A percentile compares a stretch with the other conserved stretches of the same genome.
Evolutionary conservation across 1,140 invertebrate genomes (phyloP).

Genomic region (Drosophila lacteicornis): DNA sequence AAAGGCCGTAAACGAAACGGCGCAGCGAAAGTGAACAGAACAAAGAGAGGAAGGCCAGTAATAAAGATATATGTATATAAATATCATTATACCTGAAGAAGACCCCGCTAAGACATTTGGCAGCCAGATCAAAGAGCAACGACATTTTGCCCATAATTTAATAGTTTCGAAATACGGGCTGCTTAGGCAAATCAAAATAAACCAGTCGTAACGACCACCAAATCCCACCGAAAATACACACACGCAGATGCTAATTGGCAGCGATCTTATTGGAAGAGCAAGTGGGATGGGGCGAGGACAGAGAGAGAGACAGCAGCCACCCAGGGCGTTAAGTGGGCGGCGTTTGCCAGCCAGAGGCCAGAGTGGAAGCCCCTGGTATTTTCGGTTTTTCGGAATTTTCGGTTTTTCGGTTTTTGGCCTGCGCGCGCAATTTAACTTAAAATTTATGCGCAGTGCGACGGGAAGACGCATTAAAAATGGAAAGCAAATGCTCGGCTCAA

Average conservation of each 20-base stretch:
- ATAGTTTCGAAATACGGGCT: conserved; percentile 77
- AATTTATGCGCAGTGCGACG: conserved; percentile 69
- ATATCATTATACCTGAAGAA: conserved; percentile 7
- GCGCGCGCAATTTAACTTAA: conserved; percentile 82
- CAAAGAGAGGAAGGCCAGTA: conserved; percentile 29
- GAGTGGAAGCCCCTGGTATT: conserved; percentile 13
- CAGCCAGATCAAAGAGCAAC: conserved; percentile 79
- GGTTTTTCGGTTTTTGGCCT: conserved; percentile 51
- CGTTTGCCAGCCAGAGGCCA: conserved; percentile 27
- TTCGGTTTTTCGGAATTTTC: not conserved
- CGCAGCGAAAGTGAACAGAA: conserved; percentile 14
- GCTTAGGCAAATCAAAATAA: conserved; percentile 79
- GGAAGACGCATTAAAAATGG: conserved; percentile 60
- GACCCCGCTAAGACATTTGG: conserved; percentile 42
- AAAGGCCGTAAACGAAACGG: conserved; percentile 69
- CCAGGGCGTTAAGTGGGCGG: conserved; percentile 76
- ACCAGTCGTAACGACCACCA: conserved; percentile 51
- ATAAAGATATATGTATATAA: conserved; percentile 30
- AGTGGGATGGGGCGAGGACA: conserved; percentile 6
- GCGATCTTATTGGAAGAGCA: conserved; percentile 25
- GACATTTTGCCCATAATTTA: conserved; percentile 78
- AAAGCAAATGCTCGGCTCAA: conserved; percentile 59
- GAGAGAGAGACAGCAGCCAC: conserved; percentile 49
- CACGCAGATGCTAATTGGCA: conserved; percentile 72
- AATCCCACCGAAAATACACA: conserved; percentile 7